phyloP scores from a whole-genome alignment of 1,140 invertebrate genomes.

The Drosophila tristis region DNA sequence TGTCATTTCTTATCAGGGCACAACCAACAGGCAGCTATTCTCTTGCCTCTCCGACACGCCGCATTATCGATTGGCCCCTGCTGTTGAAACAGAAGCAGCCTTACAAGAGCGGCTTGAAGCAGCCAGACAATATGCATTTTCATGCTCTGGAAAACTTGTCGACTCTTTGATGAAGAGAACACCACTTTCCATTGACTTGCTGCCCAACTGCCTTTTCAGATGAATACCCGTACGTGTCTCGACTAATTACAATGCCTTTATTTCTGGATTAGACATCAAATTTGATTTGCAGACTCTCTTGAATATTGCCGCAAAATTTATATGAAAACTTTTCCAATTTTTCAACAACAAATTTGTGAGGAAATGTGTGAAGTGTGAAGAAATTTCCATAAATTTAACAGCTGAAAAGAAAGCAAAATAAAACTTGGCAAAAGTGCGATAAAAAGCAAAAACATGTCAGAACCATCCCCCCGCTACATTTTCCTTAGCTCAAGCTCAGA shows the following conservation, averaged over 20 bases:
- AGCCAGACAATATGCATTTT: conserved; percentile 65
- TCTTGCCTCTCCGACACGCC: conserved; percentile 31
- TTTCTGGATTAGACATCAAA: no score
- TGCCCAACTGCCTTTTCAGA: background rate
- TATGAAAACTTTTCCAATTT: no score
- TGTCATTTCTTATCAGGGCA: conserved; percentile 36
- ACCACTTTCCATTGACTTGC: conserved; percentile 38
- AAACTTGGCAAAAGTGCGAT: conserved; percentile 50
- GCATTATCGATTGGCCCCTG: conserved; percentile 65
- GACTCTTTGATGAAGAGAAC: conserved; percentile 26
- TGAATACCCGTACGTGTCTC: no score
- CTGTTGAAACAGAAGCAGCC: conserved; percentile 1
- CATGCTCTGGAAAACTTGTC: conserved; percentile 50
- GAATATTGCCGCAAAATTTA: no score
- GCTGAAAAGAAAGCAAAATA: conserved; percentile 11
- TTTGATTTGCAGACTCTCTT: no score
- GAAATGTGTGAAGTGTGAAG: background rate
- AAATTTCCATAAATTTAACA: conserved; percentile 12
- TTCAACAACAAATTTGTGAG: background rate
- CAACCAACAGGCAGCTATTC: background rate
- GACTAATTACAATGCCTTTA: no score
- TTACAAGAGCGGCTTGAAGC: conserved; percentile 11
- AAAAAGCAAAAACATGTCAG: conserved; percentile 71
- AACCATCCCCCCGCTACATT: conserved; percentile 3
- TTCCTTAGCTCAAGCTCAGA: background rate